Evolutionary conservation across 2,797 vertebrate species (phyloP), one percentile per base, ranked within the genome.

Genomic region (Lophius americanus): DNA sequence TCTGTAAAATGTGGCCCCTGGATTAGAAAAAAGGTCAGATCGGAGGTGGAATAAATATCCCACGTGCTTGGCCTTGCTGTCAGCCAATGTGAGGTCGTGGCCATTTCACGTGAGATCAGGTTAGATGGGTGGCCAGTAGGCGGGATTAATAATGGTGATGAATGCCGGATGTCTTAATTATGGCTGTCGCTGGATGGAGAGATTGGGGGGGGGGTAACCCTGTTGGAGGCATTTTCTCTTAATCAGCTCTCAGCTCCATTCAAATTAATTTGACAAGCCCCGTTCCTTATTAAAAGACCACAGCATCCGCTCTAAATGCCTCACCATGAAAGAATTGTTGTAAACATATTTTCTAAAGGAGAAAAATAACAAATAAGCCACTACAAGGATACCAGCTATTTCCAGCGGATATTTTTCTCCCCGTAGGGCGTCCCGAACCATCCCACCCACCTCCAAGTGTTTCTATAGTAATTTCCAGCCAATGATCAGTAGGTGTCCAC

Each of bases 401-500:
- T 79, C 75, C 73, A 56, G 75, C 47, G 64, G 85, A 88, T 89
- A 79, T 87, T 85, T 78, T 73, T 50, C 69, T 73, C 84, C 85
- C 87, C 59, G 62, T 82, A 63, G 82, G 76, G 86, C 90, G 87
- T 89, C 90, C 89, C 74, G 88, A 90, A 85, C 89, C 88, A 60
- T 82, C 86, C 81, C 83, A 79, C 85, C 89, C 92, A 89, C 88
- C 88, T 93, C 94, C 91, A 90, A 93, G 93, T 91, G 95, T 93
- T 95, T 95, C 95, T 95, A 93, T 94, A 94, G 94, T 95, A 92
- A 94, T 94, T 94, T 94, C 95, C 94, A 96, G 95, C 95, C 96
- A 96, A 96, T 96, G 95, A 93, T 93, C 95, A 92, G 95, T 91
- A 94, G 95, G 94, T 94, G 95, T 93, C 95, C 95, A 88, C 95